Percentiles rank a stretch among this genome's conserved stretches.
Evolutionary conservation across 2,888 invertebrate species (phyloP).

Genomic region (Myathropa florea): DNA sequence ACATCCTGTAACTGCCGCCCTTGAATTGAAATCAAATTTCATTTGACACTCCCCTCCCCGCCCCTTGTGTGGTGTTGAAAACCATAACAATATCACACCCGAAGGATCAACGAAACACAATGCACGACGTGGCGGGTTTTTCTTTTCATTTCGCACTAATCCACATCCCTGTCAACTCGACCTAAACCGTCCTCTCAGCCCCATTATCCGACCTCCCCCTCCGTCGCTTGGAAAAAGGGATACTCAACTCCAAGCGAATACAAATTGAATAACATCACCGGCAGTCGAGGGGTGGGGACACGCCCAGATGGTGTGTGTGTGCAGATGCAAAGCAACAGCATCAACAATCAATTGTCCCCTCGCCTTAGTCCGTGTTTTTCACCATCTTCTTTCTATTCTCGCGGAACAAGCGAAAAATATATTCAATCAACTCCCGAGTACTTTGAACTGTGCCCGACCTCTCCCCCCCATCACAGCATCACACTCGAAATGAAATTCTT

Average conservation of each 20-base stretch:
- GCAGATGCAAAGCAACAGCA: neutral
- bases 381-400: too few species aligned
- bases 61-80: neutral
- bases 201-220: neutral
- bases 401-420: constrained; percentile 8
- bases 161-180: neutral
- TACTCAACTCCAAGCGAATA: neutral
- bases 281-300: neutral
- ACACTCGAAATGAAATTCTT: neutral
- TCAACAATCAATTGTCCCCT: constrained; percentile 24
- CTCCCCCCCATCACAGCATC: neutral
- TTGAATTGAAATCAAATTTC: neutral
- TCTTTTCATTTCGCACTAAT: neutral
- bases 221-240: neutral
- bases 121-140: neutral
- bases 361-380: neutral
- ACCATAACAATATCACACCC: neutral
- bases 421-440: constrained; percentile 19
- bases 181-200: neutral
- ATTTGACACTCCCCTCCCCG: neutral
- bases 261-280: neutral
- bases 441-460: constrained; percentile 14
- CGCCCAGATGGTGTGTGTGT: neutral
- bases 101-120: neutral
- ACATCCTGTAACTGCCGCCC: neutral